These are phyloP conservation scores for Metalampra italica DNA, from an alignment of 2,888 invertebrate genomes.

Conservation along the genomic window DNA sequence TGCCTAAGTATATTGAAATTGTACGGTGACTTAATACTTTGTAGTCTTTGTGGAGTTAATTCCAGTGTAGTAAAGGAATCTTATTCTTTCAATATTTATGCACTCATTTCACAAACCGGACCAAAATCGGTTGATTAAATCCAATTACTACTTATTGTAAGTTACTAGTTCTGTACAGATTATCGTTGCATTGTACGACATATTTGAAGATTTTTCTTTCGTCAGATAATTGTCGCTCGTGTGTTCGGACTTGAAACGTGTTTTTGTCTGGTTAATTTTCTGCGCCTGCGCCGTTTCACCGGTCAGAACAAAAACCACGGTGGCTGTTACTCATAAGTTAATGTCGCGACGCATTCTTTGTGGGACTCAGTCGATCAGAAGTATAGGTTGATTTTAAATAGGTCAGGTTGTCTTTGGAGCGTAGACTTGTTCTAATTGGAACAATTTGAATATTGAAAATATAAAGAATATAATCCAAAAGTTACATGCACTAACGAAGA, in stretches of 20 bases:
- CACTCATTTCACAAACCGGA: too few relatives aligned
- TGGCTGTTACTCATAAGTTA: constrained; percentile 67
- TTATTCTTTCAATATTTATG: too few relatives aligned
- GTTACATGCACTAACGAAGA: too few relatives aligned
- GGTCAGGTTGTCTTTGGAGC: too few relatives aligned
- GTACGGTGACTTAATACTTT: too few relatives aligned
- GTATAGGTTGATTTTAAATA: constrained; percentile 40
- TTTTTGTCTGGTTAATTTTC: constrained; percentile 24
- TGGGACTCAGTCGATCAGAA: constrained; percentile 40
- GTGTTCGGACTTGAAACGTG: background rate
- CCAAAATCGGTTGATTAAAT: too few relatives aligned
- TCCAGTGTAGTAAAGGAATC: too few relatives aligned
- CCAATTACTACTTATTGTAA: background rate
- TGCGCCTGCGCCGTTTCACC: constrained; percentile 30
- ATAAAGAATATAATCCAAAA: too few relatives aligned
- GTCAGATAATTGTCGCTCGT: constrained; percentile 1
- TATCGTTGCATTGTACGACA: background rate
- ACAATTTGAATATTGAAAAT: too few relatives aligned
- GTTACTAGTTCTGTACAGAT: background rate
- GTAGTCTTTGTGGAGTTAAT: too few relatives aligned
- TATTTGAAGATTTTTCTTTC: background rate
- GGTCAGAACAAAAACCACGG: constrained; percentile 41
- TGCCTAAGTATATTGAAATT: background rate
- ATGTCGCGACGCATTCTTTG: constrained; percentile 63
- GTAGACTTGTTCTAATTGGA: too few relatives aligned